A percentile compares a stretch with the other conserved stretches of the same genome.
Evolutionary conservation across 1,140 invertebrate genomes (phyloP).

Genomic region (Drosophila watanabei): DNA sequence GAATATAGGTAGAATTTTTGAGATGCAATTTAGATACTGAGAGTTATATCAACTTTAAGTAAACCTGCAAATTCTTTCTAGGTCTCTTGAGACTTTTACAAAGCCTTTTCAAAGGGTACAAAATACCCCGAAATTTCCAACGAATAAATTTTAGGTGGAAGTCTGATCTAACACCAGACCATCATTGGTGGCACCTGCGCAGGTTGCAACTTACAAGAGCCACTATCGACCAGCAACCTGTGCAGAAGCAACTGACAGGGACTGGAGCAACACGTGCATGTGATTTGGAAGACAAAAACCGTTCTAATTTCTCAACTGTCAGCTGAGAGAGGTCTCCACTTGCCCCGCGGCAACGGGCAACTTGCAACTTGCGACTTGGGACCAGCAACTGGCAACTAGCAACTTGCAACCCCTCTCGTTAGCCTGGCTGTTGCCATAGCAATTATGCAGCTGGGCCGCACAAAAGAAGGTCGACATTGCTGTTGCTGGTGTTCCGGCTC

Average conservation of each 20-base stretch:
- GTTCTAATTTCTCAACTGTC: constrained; percentile 84
- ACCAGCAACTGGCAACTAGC: constrained; percentile 9
- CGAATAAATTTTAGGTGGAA: constrained; percentile 10
- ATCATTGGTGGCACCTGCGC: constrained; percentile 30
- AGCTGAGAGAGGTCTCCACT: constrained; percentile 63
- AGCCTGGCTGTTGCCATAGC: constrained; percentile 71
- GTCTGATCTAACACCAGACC: constrained; percentile 55
- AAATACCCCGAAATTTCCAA: constrained; percentile 38
- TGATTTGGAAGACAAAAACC: constrained; percentile 79
- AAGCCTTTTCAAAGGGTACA: neutral
- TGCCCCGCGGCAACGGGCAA: constrained; percentile 22
- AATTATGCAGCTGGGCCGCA: constrained; percentile 78
- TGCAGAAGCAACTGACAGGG: constrained; percentile 34
- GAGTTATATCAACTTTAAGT: neutral
- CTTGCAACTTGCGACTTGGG: constrained; percentile 10
- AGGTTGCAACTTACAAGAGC: constrained; percentile 32
- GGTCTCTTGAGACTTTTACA: neutral
- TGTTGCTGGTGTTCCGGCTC: constrained; percentile 36
- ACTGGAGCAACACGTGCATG: constrained; percentile 74
- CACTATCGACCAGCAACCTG: constrained; percentile 32
- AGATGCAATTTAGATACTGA: no score
- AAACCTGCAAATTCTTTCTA: neutral
- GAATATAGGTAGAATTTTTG: neutral
- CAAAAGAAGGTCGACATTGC: constrained; percentile 75
- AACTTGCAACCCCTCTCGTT: constrained; percentile 59